Evolutionary conservation across 2,113 vertebrate genomes (phyloP).

Genomic region (Chauna torquata): DNA sequence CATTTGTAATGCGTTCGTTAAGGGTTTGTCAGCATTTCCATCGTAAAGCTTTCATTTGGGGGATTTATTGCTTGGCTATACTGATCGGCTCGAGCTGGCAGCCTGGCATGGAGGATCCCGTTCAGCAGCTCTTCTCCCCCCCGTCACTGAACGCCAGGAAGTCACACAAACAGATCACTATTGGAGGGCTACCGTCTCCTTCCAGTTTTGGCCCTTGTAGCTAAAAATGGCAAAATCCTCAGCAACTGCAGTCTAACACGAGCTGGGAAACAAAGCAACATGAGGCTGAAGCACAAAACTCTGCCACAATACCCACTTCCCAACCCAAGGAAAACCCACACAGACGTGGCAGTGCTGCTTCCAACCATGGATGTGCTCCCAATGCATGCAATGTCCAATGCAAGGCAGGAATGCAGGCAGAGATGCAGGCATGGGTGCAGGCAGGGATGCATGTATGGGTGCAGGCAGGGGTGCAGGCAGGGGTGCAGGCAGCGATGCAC

Average conservation of each 20-base stretch:
- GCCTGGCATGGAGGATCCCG: background rate
- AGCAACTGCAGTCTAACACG: accelerated
- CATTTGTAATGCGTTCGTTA: accelerated
- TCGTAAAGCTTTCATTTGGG: background rate
- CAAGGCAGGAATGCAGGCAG: background rate
- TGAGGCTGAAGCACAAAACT: background rate
- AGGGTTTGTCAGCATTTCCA: background rate
- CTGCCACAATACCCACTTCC: background rate
- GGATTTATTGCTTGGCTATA: background rate
- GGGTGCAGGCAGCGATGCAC: background rate
- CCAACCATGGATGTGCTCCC: accelerated
- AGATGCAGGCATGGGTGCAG: background rate
- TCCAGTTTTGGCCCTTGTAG: background rate
- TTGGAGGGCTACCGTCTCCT: background rate
- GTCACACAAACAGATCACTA: background rate
- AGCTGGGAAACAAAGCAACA: background rate
- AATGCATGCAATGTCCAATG: too few species aligned
- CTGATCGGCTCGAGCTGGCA: background rate
- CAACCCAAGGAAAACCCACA: background rate
- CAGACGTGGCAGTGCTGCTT: accelerated
- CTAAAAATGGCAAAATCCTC: background rate
- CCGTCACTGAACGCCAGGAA: background rate
- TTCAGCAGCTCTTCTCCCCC: background rate
- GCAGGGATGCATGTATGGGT: too few species aligned
- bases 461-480: background rate